phyloP scores from a whole-genome alignment of 2,888 invertebrate species.

The Orchestes rusci region DNA sequence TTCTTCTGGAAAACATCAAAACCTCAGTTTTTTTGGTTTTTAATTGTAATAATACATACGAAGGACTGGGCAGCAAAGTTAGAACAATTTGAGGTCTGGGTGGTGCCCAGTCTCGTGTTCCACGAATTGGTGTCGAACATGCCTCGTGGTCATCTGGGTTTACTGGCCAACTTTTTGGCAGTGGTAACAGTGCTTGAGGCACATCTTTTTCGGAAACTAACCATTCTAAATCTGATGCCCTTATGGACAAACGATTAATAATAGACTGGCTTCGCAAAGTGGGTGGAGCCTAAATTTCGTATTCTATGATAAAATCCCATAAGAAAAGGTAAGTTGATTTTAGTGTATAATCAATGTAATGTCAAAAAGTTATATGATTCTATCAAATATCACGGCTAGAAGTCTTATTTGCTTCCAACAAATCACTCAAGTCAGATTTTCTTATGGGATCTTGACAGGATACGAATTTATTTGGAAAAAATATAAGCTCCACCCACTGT shows the following conservation, averaged over 20 bases:
- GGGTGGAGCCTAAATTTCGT: no score
- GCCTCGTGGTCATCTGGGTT: conserved; percentile 58
- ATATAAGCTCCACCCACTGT: no score
- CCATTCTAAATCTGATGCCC: conserved; percentile 74
- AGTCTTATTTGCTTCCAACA: no score
- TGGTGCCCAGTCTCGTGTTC: conserved; percentile 78
- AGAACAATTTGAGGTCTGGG: conserved; percentile 78
- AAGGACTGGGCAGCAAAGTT: conserved; percentile 60
- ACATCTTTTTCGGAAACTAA: conserved; percentile 71
- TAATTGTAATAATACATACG: conserved; percentile 43
- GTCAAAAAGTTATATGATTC: no score
- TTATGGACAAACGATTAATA: conserved; percentile 32
- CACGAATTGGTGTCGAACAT: conserved; percentile 51
- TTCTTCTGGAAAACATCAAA: conserved; percentile 49
- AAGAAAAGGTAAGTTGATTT: no score
- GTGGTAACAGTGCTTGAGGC: conserved; percentile 67
- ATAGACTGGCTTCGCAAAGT: no score
- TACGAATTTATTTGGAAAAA: no score
- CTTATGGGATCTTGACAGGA: no score
- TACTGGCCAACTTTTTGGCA: conserved; percentile 64
- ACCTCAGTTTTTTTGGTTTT: not conserved
- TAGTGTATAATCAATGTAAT: no score
- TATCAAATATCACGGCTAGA: no score
- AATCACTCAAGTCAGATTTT: no score
- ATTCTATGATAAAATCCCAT: no score